These are phyloP conservation scores for Deroplatys truncata DNA, from an alignment of 2,888 invertebrate genomes.

Conservation along the genomic window DNA sequence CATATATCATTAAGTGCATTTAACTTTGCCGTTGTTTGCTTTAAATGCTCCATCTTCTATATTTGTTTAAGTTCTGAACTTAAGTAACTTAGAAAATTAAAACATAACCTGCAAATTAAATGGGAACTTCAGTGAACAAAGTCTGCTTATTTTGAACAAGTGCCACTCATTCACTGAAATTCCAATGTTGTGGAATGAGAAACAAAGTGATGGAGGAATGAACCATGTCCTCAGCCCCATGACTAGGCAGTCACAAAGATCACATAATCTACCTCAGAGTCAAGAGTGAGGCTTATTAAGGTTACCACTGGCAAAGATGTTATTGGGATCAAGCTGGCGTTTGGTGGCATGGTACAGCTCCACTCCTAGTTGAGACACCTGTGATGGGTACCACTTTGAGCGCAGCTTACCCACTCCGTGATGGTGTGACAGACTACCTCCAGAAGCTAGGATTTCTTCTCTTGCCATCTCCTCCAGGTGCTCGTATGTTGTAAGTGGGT, in stretches of 20 bases:
- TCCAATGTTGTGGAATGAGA: too few relatives aligned
- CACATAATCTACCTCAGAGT: not conserved
- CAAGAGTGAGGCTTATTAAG: not conserved
- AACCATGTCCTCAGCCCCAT: not conserved
- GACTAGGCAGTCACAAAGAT: not conserved
- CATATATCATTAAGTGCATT: too few relatives aligned
- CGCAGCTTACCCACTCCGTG: conserved; percentile 95
- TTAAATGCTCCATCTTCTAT: too few relatives aligned
- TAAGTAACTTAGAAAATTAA: too few relatives aligned
- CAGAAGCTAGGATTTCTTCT: conserved; percentile 85
- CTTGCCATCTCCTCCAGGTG: conserved; percentile 83
- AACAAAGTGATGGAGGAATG: not conserved
- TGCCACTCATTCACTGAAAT: too few relatives aligned
- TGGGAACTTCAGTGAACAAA: too few relatives aligned
- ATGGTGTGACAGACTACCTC: conserved; percentile 93
- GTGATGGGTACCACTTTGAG: conserved; percentile 78
- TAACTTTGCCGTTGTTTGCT: too few relatives aligned
- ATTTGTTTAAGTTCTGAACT: too few relatives aligned
- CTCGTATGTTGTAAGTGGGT: conserved; percentile 79
- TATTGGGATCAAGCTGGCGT: conserved; percentile 83
- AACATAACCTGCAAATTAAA: too few relatives aligned
- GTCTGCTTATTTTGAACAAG: too few relatives aligned
- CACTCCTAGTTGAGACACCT: conserved; percentile 79
- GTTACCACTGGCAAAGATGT: conserved; percentile 91
- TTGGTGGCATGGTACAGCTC: conserved; percentile 79